phyloP scores from a whole-genome alignment of 2,113 vertebrate genomes.

The Narcine bancroftii region DNA sequence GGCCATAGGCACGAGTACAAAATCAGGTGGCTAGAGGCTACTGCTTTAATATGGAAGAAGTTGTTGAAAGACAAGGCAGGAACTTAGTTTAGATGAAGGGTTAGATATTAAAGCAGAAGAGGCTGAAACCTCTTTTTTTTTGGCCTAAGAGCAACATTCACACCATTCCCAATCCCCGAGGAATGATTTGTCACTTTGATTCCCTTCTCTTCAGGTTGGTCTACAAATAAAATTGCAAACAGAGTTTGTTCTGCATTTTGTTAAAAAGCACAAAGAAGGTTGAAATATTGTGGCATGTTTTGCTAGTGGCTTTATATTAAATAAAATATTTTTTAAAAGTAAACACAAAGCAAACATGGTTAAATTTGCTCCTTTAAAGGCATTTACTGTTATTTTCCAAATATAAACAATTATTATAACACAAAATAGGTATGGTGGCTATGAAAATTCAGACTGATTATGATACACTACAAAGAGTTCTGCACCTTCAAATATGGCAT shows the following conservation, averaged over 20 bases:
- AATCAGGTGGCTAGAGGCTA: background rate
- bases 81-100: background rate
- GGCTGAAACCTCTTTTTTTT: background rate
- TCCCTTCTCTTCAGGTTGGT: no score
- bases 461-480: background rate
- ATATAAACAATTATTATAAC: background rate
- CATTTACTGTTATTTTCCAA: constrained; percentile 2
- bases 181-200: background rate
- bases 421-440: background rate
- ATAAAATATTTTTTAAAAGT: no score
- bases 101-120: background rate
- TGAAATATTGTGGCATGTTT: no score
- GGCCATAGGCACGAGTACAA: background rate
- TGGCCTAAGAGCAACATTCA: background rate
- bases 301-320: no score
- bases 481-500: background rate
- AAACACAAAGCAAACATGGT: background rate
- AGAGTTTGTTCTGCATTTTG: background rate
- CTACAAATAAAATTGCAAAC: background rate
- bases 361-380: background rate
- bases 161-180: background rate
- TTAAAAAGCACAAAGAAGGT: no score
- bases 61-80: background rate
- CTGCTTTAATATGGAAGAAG: background rate
- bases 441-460: background rate